phyloP scores from a whole-genome alignment of 2,888 invertebrate genomes.

The Luffia ferchaultella region DNA sequence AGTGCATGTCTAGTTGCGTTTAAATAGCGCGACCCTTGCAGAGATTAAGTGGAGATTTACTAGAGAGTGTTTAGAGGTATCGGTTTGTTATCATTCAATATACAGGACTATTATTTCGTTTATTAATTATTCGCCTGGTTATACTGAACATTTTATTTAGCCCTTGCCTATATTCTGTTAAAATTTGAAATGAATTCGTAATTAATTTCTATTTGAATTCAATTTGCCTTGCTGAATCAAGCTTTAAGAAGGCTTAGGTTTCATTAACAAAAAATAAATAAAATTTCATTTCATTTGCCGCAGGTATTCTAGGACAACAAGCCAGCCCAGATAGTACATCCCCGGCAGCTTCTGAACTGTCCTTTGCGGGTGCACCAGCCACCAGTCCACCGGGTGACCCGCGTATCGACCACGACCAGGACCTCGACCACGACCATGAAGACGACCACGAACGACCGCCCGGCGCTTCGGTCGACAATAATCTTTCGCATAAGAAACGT shows the following conservation, averaged over 20 bases:
- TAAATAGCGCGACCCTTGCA: conserved; percentile 44
- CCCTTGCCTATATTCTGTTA: too few relatives aligned
- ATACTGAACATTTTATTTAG: too few relatives aligned
- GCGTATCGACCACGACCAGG: conserved; percentile 45
- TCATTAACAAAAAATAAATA: not conserved
- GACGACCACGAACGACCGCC: conserved; percentile 50
- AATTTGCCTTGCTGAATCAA: too few relatives aligned
- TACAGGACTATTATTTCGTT: too few relatives aligned
- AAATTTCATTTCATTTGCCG: conserved; percentile 23
- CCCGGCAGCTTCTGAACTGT: conserved; percentile 83
- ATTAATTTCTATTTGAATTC: too few relatives aligned
- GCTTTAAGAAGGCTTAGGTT: too few relatives aligned
- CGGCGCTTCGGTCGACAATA: conserved; percentile 43
- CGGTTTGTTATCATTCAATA: not conserved
- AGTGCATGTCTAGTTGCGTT: conserved; percentile 20
- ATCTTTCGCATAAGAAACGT: conserved; percentile 80
- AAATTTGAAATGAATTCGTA: too few relatives aligned
- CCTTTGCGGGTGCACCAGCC: conserved; percentile 56
- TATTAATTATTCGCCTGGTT: too few relatives aligned
- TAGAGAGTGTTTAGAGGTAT: conserved; percentile 30
- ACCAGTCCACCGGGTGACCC: conserved; percentile 42
- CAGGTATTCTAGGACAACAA: conserved; percentile 70
- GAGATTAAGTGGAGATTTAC: conserved; percentile 44
- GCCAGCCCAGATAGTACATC: conserved; percentile 89
- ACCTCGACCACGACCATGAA: conserved; percentile 69